These are phyloP conservation scores for Notoglanidium macrostoma DNA, from an alignment of 2,797 vertebrate species.

Conservation along the genomic window DNA sequence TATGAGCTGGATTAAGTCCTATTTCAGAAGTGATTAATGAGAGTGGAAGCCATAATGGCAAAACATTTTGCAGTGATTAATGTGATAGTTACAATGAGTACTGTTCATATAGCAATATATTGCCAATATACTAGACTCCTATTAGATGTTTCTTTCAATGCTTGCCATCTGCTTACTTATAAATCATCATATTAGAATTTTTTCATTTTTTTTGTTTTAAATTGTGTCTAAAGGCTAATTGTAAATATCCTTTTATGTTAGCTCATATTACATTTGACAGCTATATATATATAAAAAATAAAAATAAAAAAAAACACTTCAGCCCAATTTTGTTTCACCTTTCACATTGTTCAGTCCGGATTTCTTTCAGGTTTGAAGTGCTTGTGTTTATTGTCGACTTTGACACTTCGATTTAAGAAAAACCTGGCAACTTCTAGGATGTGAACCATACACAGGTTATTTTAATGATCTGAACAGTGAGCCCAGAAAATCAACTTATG, in stretches of 20 bases:
- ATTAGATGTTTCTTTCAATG: neutral
- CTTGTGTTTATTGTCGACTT: neutral
- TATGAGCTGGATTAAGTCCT: neutral
- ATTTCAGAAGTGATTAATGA: neutral
- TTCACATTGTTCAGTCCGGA: neutral
- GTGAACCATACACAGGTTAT: neutral
- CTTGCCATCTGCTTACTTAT: neutral
- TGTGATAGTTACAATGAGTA: neutral
- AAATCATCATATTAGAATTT: neutral
- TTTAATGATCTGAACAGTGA: neutral
- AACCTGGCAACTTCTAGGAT: neutral
- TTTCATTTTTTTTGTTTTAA: neutral
- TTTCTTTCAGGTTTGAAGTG: neutral
- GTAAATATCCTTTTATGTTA: neutral
- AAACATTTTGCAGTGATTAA: neutral
- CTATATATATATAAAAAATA: too few relatives aligned
- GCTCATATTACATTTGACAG: neutral
- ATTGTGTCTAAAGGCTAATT: neutral
- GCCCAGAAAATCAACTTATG: neutral
- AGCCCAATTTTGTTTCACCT: neutral
- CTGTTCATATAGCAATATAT: neutral
- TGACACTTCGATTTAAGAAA: neutral
- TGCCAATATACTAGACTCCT: neutral
- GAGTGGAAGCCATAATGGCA: neutral
- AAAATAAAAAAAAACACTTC: too few relatives aligned